Evolutionary conservation across 2,797 vertebrate species (phyloP).

Genomic region (Urocyon cinereoargenteus): DNA sequence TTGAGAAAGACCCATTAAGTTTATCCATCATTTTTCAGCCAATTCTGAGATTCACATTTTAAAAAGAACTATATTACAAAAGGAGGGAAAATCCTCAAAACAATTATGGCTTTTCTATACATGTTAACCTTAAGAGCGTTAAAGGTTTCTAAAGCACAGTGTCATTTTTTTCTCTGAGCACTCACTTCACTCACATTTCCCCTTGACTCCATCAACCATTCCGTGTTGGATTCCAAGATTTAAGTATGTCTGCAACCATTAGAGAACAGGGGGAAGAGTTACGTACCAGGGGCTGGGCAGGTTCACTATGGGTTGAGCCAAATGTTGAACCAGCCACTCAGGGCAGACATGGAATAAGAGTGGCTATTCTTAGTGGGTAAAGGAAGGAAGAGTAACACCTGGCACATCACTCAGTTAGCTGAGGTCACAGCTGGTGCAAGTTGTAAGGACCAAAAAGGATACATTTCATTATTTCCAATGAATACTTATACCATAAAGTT

Average conservation of each 20-base stretch:
- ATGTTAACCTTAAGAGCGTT: background rate
- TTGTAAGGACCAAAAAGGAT: background rate
- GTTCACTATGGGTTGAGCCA: background rate
- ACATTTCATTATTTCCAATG: background rate
- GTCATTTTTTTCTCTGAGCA: background rate
- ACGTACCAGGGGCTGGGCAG: no score
- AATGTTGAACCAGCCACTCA: background rate
- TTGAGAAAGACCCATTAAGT: background rate
- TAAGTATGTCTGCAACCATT: background rate
- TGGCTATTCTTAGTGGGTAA: background rate
- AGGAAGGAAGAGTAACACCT: background rate
- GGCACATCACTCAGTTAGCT: fast-evolving
- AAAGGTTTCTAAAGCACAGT: background rate
- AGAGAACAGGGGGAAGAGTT: background rate
- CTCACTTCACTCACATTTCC: background rate
- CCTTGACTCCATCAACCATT: background rate
- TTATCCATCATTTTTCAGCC: background rate
- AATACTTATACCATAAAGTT: background rate
- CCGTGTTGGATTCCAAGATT: background rate
- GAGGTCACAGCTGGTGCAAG: background rate
- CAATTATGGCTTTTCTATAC: background rate
- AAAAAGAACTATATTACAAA: background rate
- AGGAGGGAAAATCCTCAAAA: background rate
- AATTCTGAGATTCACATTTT: background rate
- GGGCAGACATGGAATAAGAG: background rate